Conservation (phyloP, 2,113 vertebrate species). For the Antigone vipio region DNA sequence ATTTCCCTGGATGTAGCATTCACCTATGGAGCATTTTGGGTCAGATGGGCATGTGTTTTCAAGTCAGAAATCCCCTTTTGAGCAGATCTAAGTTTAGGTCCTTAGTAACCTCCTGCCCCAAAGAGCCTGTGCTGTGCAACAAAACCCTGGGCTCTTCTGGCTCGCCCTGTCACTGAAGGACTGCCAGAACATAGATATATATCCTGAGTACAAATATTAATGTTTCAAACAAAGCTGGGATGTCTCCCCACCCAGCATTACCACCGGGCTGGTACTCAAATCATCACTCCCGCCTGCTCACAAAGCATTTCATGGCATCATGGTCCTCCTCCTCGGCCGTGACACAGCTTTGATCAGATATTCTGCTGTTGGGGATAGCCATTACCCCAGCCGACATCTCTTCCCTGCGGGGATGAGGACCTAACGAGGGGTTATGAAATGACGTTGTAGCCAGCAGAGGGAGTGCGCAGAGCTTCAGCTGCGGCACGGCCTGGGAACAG, state of each 20-base stretch:
- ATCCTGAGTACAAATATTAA: not conserved
- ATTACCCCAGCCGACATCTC: not conserved
- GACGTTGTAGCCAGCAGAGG: slow-evolving; percentile 25
- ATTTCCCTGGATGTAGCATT: not conserved
- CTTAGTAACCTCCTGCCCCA: not conserved
- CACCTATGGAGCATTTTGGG: not conserved
- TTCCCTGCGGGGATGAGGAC: fast-evolving
- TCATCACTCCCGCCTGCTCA: not conserved
- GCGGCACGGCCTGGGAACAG: fast-evolving
- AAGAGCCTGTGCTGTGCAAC: not conserved
- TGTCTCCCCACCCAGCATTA: not conserved
- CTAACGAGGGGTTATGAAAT: not conserved
- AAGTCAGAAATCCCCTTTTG: not conserved
- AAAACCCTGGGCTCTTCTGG: not conserved
- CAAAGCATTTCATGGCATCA: not conserved
- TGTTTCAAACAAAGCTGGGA: not conserved
- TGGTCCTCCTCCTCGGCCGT: fast-evolving
- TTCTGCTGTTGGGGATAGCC: not conserved
- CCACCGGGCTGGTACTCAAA: not conserved
- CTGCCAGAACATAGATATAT: not conserved
- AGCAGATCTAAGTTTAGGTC: not conserved
- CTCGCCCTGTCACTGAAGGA: not conserved
- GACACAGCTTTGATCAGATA: not conserved
- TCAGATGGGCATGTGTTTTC: not conserved
- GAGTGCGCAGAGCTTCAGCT: not conserved